phyloP scores from a whole-genome alignment of 92 coral and sea anemone genomes.

The Bergia sp. region DNA sequence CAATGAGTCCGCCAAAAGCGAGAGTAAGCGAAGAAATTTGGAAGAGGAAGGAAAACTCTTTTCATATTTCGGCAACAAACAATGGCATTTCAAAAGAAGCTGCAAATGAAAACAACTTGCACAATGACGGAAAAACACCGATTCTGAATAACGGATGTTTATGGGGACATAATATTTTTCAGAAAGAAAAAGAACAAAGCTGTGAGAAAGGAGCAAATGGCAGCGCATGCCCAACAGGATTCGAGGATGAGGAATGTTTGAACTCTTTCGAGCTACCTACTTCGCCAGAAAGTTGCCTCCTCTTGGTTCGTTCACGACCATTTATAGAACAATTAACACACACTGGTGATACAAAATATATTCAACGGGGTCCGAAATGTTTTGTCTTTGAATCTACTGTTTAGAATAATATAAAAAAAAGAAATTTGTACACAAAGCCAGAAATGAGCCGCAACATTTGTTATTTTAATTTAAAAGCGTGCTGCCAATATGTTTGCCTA shows the following conservation, averaged over 20 bases:
- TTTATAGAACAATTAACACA: conserved; percentile 7
- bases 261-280: not conserved
- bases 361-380: not conserved
- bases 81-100: not conserved
- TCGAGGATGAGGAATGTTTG: conserved; percentile 1
- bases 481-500: not conserved
- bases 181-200: not conserved
- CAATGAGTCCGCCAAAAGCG: not conserved
- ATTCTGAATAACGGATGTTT: not conserved
- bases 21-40: not conserved
- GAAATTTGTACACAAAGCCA: not conserved
- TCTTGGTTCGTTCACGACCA: not conserved
- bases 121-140: not conserved
- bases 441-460: not conserved
- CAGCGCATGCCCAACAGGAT: not conserved
- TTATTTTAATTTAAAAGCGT: no score
- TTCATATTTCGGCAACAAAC: not conserved
- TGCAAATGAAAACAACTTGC: not conserved
- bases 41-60: not conserved
- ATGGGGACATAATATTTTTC: not conserved
- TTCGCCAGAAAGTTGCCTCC: not conserved
- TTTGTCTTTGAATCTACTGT: conserved; percentile 37
- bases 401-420: not conserved
- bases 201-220: not conserved
- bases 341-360: conserved; percentile 2